A percentile compares a stretch with the other conserved stretches of the same genome.
Evolutionary conservation across 2,113 vertebrate genomes (phyloP).

Genomic region (Talpa occidentalis): DNA sequence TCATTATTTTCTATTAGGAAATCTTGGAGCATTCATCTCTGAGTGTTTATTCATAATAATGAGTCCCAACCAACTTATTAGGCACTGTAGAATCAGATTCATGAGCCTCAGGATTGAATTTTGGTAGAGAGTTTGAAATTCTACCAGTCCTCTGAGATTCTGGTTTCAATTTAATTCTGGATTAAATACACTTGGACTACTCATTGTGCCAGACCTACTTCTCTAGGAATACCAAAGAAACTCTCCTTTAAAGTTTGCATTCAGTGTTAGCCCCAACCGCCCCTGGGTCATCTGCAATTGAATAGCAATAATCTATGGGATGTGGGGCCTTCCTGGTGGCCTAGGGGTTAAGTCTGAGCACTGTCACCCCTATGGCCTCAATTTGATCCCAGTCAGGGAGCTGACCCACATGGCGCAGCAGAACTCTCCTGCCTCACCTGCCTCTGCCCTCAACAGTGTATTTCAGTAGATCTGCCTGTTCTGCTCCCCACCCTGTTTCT

Average conservation of each 20-base stretch:
- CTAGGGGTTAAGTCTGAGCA: too few relatives aligned
- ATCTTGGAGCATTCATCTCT: neutral
- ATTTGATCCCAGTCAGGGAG: too few relatives aligned
- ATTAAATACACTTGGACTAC: neutral
- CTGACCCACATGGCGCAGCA: too few relatives aligned
- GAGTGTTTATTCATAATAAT: neutral
- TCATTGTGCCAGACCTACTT: neutral
- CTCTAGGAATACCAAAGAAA: neutral
- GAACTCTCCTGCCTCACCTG: too few relatives aligned
- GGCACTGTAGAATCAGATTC: neutral
- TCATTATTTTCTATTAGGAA: conserved; percentile 11
- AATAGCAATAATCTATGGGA: neutral
- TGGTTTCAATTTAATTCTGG: too few relatives aligned
- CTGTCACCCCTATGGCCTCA: too few relatives aligned
- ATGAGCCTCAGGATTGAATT: neutral
- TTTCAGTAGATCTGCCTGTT: too few relatives aligned
- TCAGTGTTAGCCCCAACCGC: neutral
- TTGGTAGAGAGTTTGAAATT: neutral
- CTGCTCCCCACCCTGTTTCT: too few relatives aligned
- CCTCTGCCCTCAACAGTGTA: too few relatives aligned
- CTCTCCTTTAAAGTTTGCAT: neutral
- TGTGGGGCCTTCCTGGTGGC: too few relatives aligned
- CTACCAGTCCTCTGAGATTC: neutral
- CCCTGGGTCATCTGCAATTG: neutral
- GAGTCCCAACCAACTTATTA: neutral